These are phyloP conservation scores for Ptyas mucosa DNA, from an alignment of 2,113 vertebrate species.

Conservation along the genomic window DNA sequence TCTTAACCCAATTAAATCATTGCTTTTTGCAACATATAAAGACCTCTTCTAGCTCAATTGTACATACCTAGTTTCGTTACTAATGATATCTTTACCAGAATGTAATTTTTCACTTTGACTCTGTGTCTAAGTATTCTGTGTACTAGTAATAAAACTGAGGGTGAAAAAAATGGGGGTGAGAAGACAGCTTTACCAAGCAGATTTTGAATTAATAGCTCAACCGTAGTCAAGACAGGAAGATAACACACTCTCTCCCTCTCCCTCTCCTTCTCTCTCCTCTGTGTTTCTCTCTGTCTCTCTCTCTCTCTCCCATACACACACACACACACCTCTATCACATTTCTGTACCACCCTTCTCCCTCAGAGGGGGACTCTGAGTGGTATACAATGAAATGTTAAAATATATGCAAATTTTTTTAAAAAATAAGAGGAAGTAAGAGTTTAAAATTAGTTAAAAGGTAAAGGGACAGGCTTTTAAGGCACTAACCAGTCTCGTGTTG, in stretches of 20 bases:
- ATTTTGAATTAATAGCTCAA: conserved; percentile 26
- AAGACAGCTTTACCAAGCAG: not conserved
- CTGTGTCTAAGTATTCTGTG: not conserved
- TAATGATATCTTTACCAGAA: not conserved
- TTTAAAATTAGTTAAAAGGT: too few relatives aligned
- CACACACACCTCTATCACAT: too few relatives aligned
- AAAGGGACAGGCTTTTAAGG: too few relatives aligned
- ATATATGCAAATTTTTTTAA: too few relatives aligned
- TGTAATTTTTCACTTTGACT: not conserved
- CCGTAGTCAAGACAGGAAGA: conserved; percentile 24
- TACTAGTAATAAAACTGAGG: not conserved
- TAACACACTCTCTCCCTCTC: conserved; percentile 23
- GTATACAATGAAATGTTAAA: too few relatives aligned
- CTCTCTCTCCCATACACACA: too few relatives aligned
- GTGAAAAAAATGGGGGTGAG: not conserved
- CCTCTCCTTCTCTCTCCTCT: too few relatives aligned
- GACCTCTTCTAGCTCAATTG: not conserved
- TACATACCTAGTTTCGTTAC: not conserved
- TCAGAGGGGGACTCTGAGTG: too few relatives aligned
- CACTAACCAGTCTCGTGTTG: too few relatives aligned
- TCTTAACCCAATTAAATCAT: not conserved
- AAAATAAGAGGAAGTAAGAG: too few relatives aligned
- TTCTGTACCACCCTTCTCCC: too few relatives aligned
- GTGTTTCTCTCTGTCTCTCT: too few relatives aligned
- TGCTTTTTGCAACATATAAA: not conserved